Percentiles rank a stretch among this genome's conserved stretches.
Evolutionary conservation across 2,888 invertebrate genomes (phyloP).

Genomic region (Folsomia candida): DNA sequence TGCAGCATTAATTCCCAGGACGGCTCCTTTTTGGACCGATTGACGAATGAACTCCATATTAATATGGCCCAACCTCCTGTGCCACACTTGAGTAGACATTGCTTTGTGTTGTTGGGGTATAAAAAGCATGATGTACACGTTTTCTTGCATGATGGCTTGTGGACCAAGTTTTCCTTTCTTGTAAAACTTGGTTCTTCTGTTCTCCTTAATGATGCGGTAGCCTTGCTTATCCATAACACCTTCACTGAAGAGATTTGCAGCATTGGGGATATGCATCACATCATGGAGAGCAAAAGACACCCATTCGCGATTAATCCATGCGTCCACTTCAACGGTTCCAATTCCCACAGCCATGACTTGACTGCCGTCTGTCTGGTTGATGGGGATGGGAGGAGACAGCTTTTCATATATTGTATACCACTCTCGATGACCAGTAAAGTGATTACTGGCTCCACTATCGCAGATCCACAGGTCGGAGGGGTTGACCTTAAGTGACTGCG

Average conservation of each 20-base stretch:
- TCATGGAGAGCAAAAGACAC: not conserved
- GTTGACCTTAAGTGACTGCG: no score
- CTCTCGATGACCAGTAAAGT: slow-evolving; percentile 11
- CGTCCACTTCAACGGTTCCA: slow-evolving; percentile 9
- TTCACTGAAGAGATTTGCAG: slow-evolving; percentile 22
- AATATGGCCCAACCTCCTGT: slow-evolving; percentile 20
- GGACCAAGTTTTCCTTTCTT: not conserved
- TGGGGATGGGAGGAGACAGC: not conserved
- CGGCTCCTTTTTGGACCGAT: slow-evolving; percentile 20
- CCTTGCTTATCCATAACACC: slow-evolving; percentile 12
- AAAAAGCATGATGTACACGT: slow-evolving; percentile 20
- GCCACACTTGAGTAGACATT: no score
- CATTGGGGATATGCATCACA: slow-evolving; percentile 17
- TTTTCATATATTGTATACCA: slow-evolving; percentile 6
- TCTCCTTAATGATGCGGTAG: slow-evolving; percentile 3
- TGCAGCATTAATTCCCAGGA: slow-evolving; percentile 10
- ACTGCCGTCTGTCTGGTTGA: slow-evolving; percentile 3
- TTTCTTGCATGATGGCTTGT: not conserved
- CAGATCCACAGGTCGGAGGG: no score
- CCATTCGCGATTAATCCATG: not conserved
- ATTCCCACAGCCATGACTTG: not conserved
- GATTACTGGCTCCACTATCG: slow-evolving; percentile 16
- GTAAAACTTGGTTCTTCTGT: no score
- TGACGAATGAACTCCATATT: slow-evolving; percentile 26
- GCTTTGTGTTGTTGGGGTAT: not conserved